phyloP scores from a whole-genome alignment of 2,113 vertebrate genomes.

The Prionailurus bengalensis region DNA sequence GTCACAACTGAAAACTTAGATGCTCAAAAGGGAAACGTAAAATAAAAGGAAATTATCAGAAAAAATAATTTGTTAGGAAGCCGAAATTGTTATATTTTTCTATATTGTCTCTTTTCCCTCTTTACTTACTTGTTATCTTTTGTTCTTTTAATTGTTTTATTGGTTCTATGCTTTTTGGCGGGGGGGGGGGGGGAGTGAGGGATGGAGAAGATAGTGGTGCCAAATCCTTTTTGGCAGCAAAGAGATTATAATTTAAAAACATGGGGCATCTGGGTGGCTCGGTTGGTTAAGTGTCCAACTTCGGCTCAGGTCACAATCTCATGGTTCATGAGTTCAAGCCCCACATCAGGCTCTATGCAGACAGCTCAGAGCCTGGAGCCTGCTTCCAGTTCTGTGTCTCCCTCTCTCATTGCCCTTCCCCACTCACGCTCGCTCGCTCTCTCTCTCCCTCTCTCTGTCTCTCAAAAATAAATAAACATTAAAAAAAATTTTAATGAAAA shows the following conservation, averaged over 20 bases:
- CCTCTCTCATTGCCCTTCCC: too few species aligned
- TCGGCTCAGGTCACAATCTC: too few species aligned
- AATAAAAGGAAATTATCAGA: slow-evolving; percentile 44
- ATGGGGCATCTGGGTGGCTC: too few species aligned
- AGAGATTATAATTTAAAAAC: background rate
- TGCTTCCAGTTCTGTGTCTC: too few species aligned
- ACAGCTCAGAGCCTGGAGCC: too few species aligned
- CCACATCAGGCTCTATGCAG: too few species aligned
- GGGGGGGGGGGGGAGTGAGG: rapidly evolving
- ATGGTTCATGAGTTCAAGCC: too few species aligned
- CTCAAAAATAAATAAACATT: too few species aligned
- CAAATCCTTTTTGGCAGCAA: background rate
- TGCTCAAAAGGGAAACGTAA: background rate
- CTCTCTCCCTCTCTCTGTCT: too few species aligned
- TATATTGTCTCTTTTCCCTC: background rate
- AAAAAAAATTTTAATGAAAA: too few species aligned
- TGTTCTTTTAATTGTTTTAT: background rate
- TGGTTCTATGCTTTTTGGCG: background rate
- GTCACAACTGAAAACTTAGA: background rate
- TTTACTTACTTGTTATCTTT: background rate
- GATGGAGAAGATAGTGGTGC: background rate
- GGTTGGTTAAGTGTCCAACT: too few species aligned
- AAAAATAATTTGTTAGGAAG: background rate
- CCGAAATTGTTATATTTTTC: background rate
- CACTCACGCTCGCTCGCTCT: too few species aligned